phyloP scores from a whole-genome alignment of 2,113 vertebrate species.

The Ammodytes marinus region DNA sequence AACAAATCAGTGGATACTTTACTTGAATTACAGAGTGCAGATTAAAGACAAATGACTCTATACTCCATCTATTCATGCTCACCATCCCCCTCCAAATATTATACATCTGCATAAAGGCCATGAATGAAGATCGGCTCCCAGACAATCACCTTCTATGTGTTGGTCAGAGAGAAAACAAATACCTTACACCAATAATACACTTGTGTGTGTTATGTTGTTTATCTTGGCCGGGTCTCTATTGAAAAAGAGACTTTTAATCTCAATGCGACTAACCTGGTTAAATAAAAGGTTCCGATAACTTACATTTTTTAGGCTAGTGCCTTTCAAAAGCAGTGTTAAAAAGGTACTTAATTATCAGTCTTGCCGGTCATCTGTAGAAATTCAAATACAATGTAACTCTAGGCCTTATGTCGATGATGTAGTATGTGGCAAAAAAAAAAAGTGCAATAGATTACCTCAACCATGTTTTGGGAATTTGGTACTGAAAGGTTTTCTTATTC shows the following conservation, averaged over 20 bases:
- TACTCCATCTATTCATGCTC: not conserved
- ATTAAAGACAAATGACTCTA: not conserved
- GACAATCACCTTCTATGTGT: not conserved
- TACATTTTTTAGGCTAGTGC: too few species aligned
- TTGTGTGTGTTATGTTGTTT: too few species aligned
- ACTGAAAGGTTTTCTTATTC: not conserved
- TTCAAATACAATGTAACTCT: not conserved
- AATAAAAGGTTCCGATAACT: too few species aligned
- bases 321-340: too few species aligned
- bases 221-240: too few species aligned
- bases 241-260: too few species aligned
- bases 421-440: slow-evolving; percentile 10
- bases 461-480: not conserved
- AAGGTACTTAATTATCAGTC: not conserved
- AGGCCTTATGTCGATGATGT: not conserved
- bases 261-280: too few species aligned
- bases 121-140: not conserved
- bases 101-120: not conserved
- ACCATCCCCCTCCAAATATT: not conserved
- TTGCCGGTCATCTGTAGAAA: not conserved
- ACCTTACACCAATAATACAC: too few species aligned
- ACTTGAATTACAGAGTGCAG: not conserved
- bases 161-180: not conserved
- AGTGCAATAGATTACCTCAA: not conserved
- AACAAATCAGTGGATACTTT: not conserved